Base-by-base conservation (phyloP, 2,888 invertebrate genomes). In the Carterocephalus palaemon region DNA sequence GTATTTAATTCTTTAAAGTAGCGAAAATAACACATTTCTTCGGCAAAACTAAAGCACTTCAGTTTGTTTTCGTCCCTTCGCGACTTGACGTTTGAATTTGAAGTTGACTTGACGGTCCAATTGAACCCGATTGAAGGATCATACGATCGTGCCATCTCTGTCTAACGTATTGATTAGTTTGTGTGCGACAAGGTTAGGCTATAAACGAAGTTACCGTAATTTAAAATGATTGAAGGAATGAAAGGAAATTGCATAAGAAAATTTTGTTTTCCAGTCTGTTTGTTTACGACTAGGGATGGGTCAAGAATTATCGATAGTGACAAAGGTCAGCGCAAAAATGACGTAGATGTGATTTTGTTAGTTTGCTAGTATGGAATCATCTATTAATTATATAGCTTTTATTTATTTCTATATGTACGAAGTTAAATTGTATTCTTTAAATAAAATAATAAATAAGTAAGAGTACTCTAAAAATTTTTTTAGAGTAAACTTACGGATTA, bases 131-230 rank as follows among this genome's bases (percentile, higher is more conserved):
- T 60, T 72, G 77, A 71, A 66, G 67, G 69, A 84, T 84, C 85
- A 70, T 84, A 84, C 83, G 85, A 85, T 85, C 64, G 8, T 52
- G 51, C 64, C 52, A 28, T 74, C 75, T 61, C 66, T 23, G 53
- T 76, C 57, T 4, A 48, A 37, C 67, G 3, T 42, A 20, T 32
- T 45, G 8, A 56, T 56, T 58, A 47, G 33, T 9, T 1, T 3
- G 13, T 2, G 71, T 43, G 45, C 22, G 65, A 79, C 51, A 54
- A 61, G 56, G 75, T 75, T 23, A 46, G 48, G 48, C 55, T 57
- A 23, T 49, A 59, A 57, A 53, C 54, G 47, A 47, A 48, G 51
- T 55, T 58, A 52, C 55, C 46, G 33, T 47, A 29, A 38, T 46
- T 33, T 31, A 34, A 24, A 41, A 47, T 38, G 46, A 45, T 51